phyloP scores from a whole-genome alignment of 2,888 invertebrate genomes.

The Parnassius smintheus region DNA sequence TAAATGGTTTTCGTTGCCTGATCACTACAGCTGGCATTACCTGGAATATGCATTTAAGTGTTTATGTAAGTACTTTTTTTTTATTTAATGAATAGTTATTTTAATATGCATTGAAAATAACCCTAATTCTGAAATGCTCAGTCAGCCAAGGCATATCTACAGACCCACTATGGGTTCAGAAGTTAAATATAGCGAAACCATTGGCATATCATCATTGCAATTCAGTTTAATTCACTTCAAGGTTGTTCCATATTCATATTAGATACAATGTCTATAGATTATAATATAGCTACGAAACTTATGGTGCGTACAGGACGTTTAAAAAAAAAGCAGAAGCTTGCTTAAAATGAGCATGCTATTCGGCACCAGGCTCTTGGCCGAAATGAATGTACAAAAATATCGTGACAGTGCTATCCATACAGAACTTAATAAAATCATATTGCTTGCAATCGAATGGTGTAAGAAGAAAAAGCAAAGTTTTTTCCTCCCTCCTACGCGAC shows the following conservation, averaged over 20 bases:
- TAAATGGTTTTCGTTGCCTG: slow-evolving; percentile 98
- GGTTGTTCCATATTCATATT: not conserved
- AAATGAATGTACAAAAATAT: no score
- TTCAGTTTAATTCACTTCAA: slow-evolving; percentile 4
- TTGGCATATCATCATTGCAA: slow-evolving; percentile 70
- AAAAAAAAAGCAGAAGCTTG: no score
- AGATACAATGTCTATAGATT: not conserved
- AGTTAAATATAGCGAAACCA: slow-evolving; percentile 67
- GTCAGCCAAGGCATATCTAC: slow-evolving; percentile 79
- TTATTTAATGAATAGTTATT: not conserved
- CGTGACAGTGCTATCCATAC: no score
- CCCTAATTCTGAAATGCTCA: slow-evolving; percentile 46
- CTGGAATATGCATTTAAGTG: slow-evolving; percentile 55
- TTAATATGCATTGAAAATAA: not conserved
- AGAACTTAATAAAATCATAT: no score
- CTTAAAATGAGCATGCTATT: no score
- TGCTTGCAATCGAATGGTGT: no score
- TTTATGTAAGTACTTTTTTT: no score
- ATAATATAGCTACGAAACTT: no score
- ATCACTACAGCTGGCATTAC: slow-evolving; percentile 99
- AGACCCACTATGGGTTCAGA: slow-evolving; percentile 56
- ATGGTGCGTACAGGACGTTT: no score
- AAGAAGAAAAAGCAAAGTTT: no score
- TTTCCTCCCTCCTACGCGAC: no score
- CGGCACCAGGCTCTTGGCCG: no score